Percentiles rank a stretch among this genome's conserved stretches.
Conservation (phyloP, 2,797 vertebrate species). For the Rhinophrynus dorsalis region DNA sequence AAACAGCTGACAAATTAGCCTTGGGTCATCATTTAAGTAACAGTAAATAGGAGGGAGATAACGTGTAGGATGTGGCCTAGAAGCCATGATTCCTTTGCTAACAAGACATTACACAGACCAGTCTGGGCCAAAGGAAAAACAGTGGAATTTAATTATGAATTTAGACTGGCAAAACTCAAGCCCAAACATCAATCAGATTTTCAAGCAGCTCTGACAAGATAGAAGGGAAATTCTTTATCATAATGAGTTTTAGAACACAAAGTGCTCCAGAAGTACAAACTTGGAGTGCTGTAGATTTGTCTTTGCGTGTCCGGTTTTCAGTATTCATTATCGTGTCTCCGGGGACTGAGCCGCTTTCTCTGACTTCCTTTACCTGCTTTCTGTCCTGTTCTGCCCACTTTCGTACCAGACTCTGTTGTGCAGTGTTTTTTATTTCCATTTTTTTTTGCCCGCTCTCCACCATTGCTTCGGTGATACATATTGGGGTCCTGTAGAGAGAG, state of each 20-base stretch:
- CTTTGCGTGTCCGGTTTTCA: too few species aligned
- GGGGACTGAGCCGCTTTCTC: too few species aligned
- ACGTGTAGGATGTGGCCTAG: background rate
- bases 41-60: background rate
- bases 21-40: background rate
- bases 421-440: too few species aligned
- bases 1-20: background rate
- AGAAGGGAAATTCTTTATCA: background rate
- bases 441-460: too few species aligned
- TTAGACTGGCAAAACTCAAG: background rate
- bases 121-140: background rate
- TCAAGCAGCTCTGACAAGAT: background rate
- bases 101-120: background rate
- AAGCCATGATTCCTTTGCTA: background rate
- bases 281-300: too few species aligned
- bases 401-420: too few species aligned
- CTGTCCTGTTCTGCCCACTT: too few species aligned
- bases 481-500: too few species aligned
- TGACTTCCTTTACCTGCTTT: too few species aligned
- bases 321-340: too few species aligned
- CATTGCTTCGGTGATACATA: too few species aligned
- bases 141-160: constrained; percentile 19
- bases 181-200: background rate
- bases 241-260: too few species aligned
- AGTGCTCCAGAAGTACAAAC: background rate